phyloP scores from a whole-genome alignment of 2,113 vertebrate species.

The Mustela nigripes region DNA sequence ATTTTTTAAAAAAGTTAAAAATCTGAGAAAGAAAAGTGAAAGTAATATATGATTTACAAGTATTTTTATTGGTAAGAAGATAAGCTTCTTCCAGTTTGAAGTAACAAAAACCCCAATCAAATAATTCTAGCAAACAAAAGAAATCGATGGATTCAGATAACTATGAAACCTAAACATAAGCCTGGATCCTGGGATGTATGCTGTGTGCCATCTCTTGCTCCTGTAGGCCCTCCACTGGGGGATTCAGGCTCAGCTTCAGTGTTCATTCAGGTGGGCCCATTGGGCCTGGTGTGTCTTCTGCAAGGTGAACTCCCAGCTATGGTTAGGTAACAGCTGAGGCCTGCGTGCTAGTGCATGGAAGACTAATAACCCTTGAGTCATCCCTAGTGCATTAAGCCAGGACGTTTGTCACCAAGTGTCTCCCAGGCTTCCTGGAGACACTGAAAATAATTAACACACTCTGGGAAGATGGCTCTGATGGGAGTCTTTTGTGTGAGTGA shows the following conservation, averaged over 20 bases:
- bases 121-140: neutral
- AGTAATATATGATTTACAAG: neutral
- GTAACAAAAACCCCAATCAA: neutral
- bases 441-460: neutral
- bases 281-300: accelerated
- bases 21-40: neutral
- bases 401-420: constrained; percentile 8
- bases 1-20: neutral
- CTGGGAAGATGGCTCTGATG: neutral
- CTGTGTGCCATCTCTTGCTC: neutral
- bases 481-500: neutral
- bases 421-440: neutral
- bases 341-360: neutral
- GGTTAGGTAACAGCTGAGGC: neutral
- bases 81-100: neutral
- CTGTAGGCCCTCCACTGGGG: neutral
- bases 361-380: neutral
- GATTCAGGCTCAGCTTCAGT: neutral
- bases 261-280: accelerated
- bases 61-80: neutral
- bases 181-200: neutral
- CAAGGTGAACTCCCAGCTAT: neutral
- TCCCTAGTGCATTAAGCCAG: neutral
- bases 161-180: neutral
- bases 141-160: too few species aligned